phyloP scores from a whole-genome alignment of 2,797 vertebrate species.

The Cyclura pinguis region DNA sequence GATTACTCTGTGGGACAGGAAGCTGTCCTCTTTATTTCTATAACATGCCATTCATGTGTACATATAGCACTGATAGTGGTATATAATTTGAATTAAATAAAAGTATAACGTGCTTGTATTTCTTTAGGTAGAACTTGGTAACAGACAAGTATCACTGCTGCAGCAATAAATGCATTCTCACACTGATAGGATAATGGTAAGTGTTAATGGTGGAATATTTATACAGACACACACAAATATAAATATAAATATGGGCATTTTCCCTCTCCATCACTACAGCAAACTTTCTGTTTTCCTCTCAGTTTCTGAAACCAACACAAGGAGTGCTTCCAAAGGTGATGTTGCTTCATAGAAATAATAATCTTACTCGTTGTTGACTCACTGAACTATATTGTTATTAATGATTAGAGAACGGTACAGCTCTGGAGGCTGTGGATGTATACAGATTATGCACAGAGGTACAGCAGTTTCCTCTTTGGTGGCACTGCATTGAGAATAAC shows the following conservation, averaged over 20 bases:
- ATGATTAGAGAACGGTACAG: background rate
- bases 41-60: no score
- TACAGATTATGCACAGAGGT: background rate
- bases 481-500: background rate
- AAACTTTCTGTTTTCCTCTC: no score
- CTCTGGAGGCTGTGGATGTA: background rate
- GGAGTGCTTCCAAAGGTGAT: background rate
- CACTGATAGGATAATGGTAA: background rate
- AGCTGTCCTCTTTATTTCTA: no score
- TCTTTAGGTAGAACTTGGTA: background rate
- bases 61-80: background rate
- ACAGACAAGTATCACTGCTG: background rate
- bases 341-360: background rate
- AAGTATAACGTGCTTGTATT: background rate
- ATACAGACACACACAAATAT: background rate
- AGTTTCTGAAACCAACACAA: background rate
- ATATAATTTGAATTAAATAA: background rate
- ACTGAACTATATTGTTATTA: background rate
- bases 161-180: no score
- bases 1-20: no score
- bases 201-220: background rate
- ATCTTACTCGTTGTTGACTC: background rate
- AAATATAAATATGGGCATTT: no score
- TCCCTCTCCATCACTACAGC: no score
- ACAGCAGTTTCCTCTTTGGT: background rate